Conservation (phyloP, 2,797 vertebrate genomes). For the Sebastes diploproa region DNA sequence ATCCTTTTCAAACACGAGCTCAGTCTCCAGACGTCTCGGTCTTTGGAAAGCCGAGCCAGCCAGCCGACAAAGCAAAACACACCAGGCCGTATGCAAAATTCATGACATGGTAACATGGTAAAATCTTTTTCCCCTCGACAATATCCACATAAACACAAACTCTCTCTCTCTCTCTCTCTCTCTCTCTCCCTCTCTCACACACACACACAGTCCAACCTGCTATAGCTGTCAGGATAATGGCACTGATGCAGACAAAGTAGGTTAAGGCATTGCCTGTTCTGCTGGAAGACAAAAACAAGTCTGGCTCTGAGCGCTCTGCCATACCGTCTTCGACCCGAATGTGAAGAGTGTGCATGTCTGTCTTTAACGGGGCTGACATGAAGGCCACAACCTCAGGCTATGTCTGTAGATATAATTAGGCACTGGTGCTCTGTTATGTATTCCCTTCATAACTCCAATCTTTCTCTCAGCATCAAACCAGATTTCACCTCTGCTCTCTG, state of each 20-base stretch:
- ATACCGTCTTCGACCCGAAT: constrained; percentile 30
- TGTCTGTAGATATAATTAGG: constrained; percentile 65
- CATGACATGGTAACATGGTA: constrained; percentile 52
- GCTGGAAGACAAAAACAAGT: constrained; percentile 75
- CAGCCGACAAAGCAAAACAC: constrained; percentile 43
- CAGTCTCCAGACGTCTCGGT: constrained; percentile 34
- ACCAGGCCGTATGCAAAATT: constrained; percentile 64
- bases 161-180: too few relatives aligned
- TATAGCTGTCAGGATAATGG: constrained; percentile 68
- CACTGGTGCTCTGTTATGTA: constrained; percentile 18
- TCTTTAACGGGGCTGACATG: constrained; percentile 32
- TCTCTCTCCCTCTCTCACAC: background rate
- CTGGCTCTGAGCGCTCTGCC: constrained; percentile 52
- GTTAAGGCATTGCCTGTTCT: constrained; percentile 76
- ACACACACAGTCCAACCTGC: constrained; percentile 22
- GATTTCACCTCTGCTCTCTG: constrained; percentile 14
- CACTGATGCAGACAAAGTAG: constrained; percentile 74
- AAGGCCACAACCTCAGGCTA: constrained; percentile 56
- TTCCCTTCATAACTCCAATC: constrained; percentile 26
- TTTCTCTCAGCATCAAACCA: constrained; percentile 21
- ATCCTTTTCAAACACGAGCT: background rate
- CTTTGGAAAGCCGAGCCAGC: constrained; percentile 27
- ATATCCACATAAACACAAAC: constrained; percentile 1
- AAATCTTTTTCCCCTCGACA: constrained; percentile 35
- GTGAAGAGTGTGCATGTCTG: constrained; percentile 9